Evolutionary conservation across 1,140 invertebrate species (phyloP), one percentile per base, ranked within the genome.

Genomic region (Tenebrio molitor): DNA sequence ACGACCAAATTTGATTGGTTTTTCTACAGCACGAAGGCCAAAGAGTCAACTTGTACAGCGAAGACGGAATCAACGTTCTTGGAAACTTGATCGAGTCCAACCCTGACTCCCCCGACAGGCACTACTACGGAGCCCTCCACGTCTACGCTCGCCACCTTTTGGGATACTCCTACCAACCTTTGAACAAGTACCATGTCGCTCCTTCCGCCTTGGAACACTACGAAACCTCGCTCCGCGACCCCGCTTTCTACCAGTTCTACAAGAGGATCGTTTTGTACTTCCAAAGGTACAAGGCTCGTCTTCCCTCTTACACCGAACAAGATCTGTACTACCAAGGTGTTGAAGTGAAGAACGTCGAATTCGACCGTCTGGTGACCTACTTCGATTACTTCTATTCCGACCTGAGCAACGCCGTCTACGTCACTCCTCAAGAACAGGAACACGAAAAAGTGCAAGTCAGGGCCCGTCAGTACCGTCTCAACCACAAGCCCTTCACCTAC

Each of bases 341-440:
- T 12, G 87, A 87, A 74, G 86, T 93, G 68, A 86, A 89, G 67
- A 86, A 86, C 25, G 85, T 92, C 2, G 77, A 82, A 1, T 85
- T 91, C 1, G 89, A 90, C 80, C 87, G 88, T 50, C 81, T 94
- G 4, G 84, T 87, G n/a, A 93, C 92, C 17, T 93, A 88, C 81
- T 92, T 92, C 82, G 90, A 93, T 44, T 84, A 91, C 23, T 89
- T 88, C 75, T 88, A 91, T 76, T 75, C 91, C 16, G 88, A 91
- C 71, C 87, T 92, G 21, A 89, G 86, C 77, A 91, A 92, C 75
- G 88, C 88, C 63, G 72, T 93, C 12, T 83, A 83, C 17, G 78
- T 82, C 42, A 58, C 80, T 23, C 63, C 78, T 6, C 21, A 76
- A 41, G 75, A 75, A 64, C 65, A 50, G 15, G 71, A 77, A 10